phyloP scores from a whole-genome alignment of 2,113 vertebrate species.

The Ondatra zibethicus region DNA sequence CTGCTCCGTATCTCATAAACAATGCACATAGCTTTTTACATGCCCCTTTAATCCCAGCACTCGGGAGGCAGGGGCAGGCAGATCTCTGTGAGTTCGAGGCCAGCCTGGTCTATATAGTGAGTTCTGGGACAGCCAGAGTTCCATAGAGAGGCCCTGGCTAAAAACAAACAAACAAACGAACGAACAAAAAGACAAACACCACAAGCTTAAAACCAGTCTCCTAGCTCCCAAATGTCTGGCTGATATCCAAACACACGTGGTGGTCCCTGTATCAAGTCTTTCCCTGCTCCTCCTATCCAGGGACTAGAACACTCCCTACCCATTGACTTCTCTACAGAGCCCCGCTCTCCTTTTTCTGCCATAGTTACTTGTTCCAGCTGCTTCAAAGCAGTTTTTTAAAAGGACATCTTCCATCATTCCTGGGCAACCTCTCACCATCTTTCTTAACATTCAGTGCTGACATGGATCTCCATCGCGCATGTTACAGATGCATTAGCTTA shows the following conservation, averaged over 20 bases:
- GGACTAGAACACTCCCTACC: not conserved
- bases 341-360: not conserved
- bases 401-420: not conserved
- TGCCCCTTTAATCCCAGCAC: not conserved
- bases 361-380: not conserved
- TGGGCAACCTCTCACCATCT: not conserved
- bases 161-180: not conserved
- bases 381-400: not conserved
- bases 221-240: not conserved
- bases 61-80: not conserved
- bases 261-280: not conserved
- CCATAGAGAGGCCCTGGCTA: not conserved
- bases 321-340: not conserved
- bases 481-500: not conserved
- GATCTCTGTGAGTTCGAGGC: not conserved
- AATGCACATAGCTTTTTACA: not conserved
- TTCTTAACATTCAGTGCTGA: not conserved
- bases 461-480: not conserved
- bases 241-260: not conserved
- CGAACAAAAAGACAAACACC: not conserved
- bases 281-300: too few species aligned
- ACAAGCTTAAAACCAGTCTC: too few species aligned
- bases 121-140: not conserved
- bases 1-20: not conserved
- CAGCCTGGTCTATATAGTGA: not conserved